Conservation (phyloP, 2,797 vertebrate genomes). For the Muscicapa comitata region DNA sequence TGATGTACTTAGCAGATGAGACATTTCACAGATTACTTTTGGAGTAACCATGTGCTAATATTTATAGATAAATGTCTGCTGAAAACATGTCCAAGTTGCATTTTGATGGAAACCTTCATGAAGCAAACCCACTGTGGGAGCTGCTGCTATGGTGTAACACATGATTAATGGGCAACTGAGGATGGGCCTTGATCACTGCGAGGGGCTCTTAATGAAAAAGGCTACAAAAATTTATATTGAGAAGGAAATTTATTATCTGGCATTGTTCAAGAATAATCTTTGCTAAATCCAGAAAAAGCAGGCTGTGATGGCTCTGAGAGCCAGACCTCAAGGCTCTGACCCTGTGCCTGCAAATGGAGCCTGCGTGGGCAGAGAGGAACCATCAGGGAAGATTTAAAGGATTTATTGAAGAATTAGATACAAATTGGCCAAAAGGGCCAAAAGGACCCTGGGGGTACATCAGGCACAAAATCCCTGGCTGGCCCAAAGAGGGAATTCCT, state of each 20-base stretch:
- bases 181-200: not conserved
- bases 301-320: not conserved
- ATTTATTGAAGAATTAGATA: not conserved
- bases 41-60: not conserved
- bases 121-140: not conserved
- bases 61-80: not conserved
- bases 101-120: constrained; percentile 9
- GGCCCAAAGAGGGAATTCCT: not conserved
- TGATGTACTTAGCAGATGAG: not conserved
- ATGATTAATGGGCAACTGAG: not conserved
- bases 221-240: not conserved
- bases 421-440: not conserved
- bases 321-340: rapidly evolving
- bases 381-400: not conserved
- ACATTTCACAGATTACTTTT: not conserved
- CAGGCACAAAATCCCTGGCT: not conserved
- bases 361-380: not conserved
- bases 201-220: not conserved
- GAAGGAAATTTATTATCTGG: not conserved
- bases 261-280: not conserved
- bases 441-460: rapidly evolving
- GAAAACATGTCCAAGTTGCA: not conserved
- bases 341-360: not conserved
- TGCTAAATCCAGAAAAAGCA: not conserved
- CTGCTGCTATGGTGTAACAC: not conserved